Conservation (phyloP, 2,888 invertebrate species). For the Apotomis turbidana region DNA sequence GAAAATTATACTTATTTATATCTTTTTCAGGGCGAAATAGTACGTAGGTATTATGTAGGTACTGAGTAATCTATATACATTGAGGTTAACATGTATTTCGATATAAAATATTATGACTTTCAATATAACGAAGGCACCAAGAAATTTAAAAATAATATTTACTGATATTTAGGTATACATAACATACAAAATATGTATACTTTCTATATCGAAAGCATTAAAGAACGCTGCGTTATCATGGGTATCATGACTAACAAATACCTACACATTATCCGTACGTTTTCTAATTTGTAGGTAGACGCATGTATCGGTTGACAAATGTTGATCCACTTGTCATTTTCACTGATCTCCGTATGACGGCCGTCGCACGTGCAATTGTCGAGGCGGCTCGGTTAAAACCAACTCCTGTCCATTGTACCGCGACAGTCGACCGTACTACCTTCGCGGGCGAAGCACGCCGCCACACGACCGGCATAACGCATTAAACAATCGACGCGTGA, state of each 20-base stretch:
- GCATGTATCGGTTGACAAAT: slow-evolving; percentile 41
- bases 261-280: slow-evolving; percentile 10
- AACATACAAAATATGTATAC: not conserved
- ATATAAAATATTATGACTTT: no score
- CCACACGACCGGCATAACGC: slow-evolving; percentile 50
- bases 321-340: slow-evolving; percentile 59
- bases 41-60: no score
- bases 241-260: slow-evolving; percentile 7
- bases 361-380: slow-evolving; percentile 42
- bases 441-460: slow-evolving; percentile 62
- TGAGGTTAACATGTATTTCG: no score
- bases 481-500: slow-evolving; percentile 22
- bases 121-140: no score
- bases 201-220: not conserved
- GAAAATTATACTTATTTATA: no score
- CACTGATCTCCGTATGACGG: slow-evolving; percentile 53
- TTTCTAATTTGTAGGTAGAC: slow-evolving; percentile 37
- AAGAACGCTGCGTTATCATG: not conserved
- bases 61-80: no score
- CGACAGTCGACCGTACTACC: slow-evolving; percentile 73
- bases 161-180: no score
- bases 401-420: slow-evolving; percentile 63
- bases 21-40: no score
- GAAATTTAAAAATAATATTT: no score
- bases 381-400: slow-evolving; percentile 73